These are phyloP conservation scores for Oscheius sp. DNA, from an alignment of 2,888 invertebrate species.

Conservation along the genomic window DNA sequence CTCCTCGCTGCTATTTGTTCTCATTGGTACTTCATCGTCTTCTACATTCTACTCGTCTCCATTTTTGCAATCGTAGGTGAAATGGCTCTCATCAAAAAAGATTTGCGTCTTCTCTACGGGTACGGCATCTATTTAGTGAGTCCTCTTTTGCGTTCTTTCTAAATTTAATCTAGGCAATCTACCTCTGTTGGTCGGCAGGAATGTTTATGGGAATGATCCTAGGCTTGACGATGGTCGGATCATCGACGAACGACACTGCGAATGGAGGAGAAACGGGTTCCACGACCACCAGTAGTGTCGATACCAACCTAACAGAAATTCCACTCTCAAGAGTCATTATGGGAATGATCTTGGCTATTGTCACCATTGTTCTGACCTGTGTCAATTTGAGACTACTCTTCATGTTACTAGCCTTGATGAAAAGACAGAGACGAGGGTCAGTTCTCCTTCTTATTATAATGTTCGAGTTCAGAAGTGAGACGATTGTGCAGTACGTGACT, in stretches of 20 bases:
- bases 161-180: conserved; percentile 9
- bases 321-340: not conserved
- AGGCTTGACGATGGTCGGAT: not conserved
- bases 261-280: not conserved
- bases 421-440: not conserved
- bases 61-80: conserved; percentile 10
- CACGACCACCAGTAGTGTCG: not conserved
- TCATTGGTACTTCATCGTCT: conserved; percentile 9
- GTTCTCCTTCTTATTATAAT: not conserved
- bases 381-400: conserved; percentile 11
- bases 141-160: not conserved
- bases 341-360: not conserved
- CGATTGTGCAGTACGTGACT: conserved; percentile 1
- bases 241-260: not conserved
- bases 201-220: conserved; percentile 15
- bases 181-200: conserved; percentile 19
- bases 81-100: not conserved
- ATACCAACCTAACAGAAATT: not conserved
- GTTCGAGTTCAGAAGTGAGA: conserved; percentile 1
- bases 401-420: conserved; percentile 5
- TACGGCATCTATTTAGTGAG: conserved; percentile 29
- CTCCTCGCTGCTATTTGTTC: not conserved
- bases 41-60: conserved; percentile 11
- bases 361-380: conserved; percentile 1
- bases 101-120: conserved; percentile 8